Evolutionary conservation across 1,140 invertebrate species (phyloP).

Genomic region (Caerostris darwini): DNA sequence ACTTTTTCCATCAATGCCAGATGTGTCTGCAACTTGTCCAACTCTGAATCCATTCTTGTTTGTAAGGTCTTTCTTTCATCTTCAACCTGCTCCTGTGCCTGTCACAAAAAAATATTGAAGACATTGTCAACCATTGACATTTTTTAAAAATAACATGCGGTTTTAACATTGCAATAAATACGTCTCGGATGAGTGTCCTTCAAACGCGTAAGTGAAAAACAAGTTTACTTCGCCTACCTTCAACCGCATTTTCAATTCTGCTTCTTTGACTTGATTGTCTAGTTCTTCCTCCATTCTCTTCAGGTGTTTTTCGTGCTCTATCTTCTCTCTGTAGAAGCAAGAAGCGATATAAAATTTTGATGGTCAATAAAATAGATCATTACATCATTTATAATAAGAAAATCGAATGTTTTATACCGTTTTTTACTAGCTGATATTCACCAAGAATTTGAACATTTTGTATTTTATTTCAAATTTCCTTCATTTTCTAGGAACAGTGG

Average conservation of each 20-base stretch:
- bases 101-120: constrained; percentile 46
- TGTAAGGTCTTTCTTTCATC: constrained; percentile 83
- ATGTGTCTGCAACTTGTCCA: constrained; percentile 84
- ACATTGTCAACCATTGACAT: constrained; percentile 6
- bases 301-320: constrained; percentile 84
- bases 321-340: constrained; percentile 83
- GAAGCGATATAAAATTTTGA: no score
- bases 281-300: constrained; percentile 85
- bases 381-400: no score
- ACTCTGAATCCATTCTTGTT: constrained; percentile 84
- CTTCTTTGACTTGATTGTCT: constrained; percentile 84
- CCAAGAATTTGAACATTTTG: no score
- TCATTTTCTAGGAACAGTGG: no score
- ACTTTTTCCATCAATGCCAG: constrained; percentile 85
- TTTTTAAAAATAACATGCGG: not conserved
- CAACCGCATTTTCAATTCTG: constrained; percentile 81
- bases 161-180: not conserved
- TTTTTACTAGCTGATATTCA: no score
- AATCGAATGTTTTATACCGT: no score
- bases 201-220: not conserved
- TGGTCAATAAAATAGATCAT: no score
- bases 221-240: constrained; percentile 79
- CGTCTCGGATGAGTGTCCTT: not conserved
- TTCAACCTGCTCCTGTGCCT: constrained; percentile 84
- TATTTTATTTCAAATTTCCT: no score